These are phyloP conservation scores for Moxostoma hubbsi DNA, from an alignment of 2,797 vertebrate genomes.

Conservation along the genomic window DNA sequence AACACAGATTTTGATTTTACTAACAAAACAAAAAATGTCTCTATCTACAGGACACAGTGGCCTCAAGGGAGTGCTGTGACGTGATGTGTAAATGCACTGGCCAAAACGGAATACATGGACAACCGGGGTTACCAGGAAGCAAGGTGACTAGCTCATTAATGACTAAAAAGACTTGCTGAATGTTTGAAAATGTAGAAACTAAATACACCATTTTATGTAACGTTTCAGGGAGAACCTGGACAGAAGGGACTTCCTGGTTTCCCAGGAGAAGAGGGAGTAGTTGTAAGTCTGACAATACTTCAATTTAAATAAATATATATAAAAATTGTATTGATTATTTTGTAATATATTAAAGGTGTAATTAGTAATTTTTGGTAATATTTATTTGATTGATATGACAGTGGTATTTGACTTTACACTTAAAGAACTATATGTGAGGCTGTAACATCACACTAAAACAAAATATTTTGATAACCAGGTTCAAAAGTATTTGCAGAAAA, in stretches of 20 bases:
- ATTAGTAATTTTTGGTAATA: too few relatives aligned
- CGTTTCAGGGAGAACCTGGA: conserved; percentile 78
- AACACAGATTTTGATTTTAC: too few relatives aligned
- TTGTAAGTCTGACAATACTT: conserved; percentile 76
- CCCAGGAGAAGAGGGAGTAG: conserved; percentile 86
- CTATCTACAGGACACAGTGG: conserved; percentile 80
- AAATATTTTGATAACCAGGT: too few relatives aligned
- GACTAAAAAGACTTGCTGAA: neutral
- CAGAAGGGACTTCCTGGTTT: conserved; percentile 79
- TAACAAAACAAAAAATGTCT: too few relatives aligned
- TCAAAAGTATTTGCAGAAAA: neutral
- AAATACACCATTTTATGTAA: conserved; percentile 3
- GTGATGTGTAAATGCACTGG: conserved; percentile 84
- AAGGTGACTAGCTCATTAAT: conserved; percentile 76
- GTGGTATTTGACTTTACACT: too few relatives aligned
- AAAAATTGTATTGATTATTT: too few relatives aligned
- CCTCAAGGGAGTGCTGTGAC: conserved; percentile 83
- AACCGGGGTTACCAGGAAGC: conserved; percentile 69
- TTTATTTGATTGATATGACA: too few relatives aligned
- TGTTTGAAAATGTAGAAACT: neutral
- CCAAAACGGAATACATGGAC: conserved; percentile 78
- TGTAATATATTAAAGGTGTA: too few relatives aligned
- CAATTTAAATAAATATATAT: too few relatives aligned
- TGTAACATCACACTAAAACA: too few relatives aligned
- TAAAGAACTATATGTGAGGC: too few relatives aligned